These are phyloP conservation scores for Pomacea maculata DNA, from an alignment of 1,140 invertebrate genomes.

Conservation along the genomic window DNA sequence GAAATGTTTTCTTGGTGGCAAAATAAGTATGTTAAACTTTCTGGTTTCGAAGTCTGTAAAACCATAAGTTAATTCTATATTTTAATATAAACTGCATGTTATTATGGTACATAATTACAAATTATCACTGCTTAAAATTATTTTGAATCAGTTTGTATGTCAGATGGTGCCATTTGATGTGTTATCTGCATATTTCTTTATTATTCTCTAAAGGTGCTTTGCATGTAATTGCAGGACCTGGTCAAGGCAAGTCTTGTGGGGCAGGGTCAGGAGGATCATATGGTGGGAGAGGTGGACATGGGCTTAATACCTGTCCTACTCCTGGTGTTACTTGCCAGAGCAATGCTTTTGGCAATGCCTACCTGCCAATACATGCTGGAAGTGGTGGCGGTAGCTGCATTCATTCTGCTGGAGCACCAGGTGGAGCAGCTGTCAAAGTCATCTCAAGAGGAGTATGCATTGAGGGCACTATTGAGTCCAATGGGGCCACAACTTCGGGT, in stretches of 20 bases:
- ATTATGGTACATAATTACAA: no score
- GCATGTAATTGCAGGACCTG: conserved; percentile 28
- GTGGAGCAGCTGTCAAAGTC: conserved; percentile 31
- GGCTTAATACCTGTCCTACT: not conserved
- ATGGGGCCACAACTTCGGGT: conserved; percentile 29
- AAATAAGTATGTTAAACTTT: no score
- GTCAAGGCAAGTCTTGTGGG: conserved; percentile 27
- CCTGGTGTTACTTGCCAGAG: conserved; percentile 3
- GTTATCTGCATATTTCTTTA: not conserved
- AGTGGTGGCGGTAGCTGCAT: conserved; percentile 49
- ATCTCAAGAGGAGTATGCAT: conserved; percentile 26
- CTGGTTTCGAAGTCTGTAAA: no score
- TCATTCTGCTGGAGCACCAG: conserved; percentile 32
- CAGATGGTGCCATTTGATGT: not conserved
- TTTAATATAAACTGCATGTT: no score
- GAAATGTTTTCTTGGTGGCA: no score
- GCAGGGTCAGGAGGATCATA: conserved; percentile 41
- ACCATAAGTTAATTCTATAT: no score
- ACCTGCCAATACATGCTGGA: conserved; percentile 36
- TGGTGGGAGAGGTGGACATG: conserved; percentile 34
- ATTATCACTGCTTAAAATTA: no score
- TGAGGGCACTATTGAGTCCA: conserved; percentile 37
- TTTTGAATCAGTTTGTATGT: no score
- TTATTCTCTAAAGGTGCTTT: not conserved
- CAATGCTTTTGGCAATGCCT: conserved; percentile 21